These are phyloP conservation scores for Melanostigma gelatinosum DNA, from an alignment of 2,113 vertebrate genomes.

Conservation along the genomic window DNA sequence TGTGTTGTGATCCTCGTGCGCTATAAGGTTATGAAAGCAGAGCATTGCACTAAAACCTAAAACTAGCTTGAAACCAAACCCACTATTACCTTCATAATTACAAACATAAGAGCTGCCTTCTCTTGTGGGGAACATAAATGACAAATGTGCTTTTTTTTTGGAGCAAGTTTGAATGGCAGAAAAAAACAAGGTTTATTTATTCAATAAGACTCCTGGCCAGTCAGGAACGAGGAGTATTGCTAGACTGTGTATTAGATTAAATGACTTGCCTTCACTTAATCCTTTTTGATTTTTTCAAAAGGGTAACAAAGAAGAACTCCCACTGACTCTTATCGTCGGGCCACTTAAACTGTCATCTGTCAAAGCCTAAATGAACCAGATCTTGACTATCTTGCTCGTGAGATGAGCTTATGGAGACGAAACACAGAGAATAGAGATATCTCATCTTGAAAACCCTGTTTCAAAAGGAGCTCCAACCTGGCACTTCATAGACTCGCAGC, in stretches of 20 bases:
- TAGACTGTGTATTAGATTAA: background rate
- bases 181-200: background rate
- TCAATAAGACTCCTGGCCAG: background rate
- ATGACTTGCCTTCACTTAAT: background rate
- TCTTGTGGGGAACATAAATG: background rate
- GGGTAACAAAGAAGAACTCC: background rate
- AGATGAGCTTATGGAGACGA: background rate
- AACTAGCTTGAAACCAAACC: background rate
- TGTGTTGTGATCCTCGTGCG: background rate
- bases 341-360: background rate
- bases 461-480: background rate
- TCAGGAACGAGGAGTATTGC: background rate
- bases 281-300: background rate
- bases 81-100: background rate
- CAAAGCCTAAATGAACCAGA: background rate
- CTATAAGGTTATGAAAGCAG: background rate
- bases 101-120: background rate
- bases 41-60: background rate
- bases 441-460: background rate
- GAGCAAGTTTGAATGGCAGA: background rate
- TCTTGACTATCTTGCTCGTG: background rate
- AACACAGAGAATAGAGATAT: background rate
- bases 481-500: constrained; percentile 13
- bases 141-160: background rate
- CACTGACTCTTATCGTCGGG: background rate